These are phyloP conservation scores for Propsilocerus akamusi DNA, from an alignment of 1,140 invertebrate genomes.

Conservation along the genomic window DNA sequence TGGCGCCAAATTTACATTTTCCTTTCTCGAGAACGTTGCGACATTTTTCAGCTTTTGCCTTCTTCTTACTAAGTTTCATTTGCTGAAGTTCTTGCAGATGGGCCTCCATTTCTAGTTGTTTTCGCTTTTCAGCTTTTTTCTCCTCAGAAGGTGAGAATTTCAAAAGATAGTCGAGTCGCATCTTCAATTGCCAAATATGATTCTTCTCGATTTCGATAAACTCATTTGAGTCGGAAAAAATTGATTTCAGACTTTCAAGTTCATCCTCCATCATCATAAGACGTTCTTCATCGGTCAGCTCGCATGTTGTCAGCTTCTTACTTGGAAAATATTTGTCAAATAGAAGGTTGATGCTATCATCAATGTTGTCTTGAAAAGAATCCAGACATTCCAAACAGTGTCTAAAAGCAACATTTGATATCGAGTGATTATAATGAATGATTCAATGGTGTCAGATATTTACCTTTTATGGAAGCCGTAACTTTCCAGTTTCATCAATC, in stretches of 20 bases:
- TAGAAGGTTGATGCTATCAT: conserved; percentile 43
- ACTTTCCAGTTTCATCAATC: conserved; percentile 45
- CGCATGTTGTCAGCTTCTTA: conserved; percentile 13
- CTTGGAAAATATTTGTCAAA: conserved; percentile 44
- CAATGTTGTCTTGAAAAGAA: conserved; percentile 37
- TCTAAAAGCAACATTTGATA: too few relatives aligned
- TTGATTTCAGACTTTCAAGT: conserved; percentile 48
- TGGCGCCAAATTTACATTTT: conserved; percentile 44
- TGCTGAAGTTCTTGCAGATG: conserved; percentile 11
- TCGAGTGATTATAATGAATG: too few relatives aligned
- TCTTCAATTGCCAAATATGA: conserved; percentile 41
- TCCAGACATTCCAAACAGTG: conserved; percentile 53
- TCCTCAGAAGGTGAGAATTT: conserved; percentile 28
- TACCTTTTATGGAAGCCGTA: conserved; percentile 49
- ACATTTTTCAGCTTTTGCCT: conserved; percentile 40
- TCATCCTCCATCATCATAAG: conserved; percentile 44
- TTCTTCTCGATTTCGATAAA: conserved; percentile 44
- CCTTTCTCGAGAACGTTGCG: conserved; percentile 40
- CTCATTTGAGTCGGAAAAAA: conserved; percentile 44
- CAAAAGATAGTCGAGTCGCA: conserved; percentile 45
- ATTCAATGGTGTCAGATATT: too few relatives aligned
- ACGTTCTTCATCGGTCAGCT: conserved; percentile 30
- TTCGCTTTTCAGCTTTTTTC: conserved; percentile 25
- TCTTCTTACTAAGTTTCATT: conserved; percentile 14
- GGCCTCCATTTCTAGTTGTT: conserved; percentile 12